These are phyloP conservation scores for Lycaena phlaeas DNA, from an alignment of 2,888 invertebrate genomes.

Conservation along the genomic window DNA sequence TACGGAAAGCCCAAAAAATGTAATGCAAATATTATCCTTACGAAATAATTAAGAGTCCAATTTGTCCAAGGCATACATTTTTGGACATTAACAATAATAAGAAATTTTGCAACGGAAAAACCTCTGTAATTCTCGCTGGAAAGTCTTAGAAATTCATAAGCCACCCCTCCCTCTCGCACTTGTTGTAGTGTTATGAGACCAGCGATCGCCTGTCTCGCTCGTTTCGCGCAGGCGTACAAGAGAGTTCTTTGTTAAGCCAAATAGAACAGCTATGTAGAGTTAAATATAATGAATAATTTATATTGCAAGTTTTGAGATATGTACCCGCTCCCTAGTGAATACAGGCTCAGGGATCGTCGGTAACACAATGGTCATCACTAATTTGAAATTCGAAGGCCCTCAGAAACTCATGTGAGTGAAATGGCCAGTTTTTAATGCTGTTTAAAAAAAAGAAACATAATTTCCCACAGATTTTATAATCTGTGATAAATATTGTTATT, in stretches of 20 bases:
- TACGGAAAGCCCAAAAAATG: too few species aligned
- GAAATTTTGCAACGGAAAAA: slow-evolving; percentile 7
- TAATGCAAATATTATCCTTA: too few species aligned
- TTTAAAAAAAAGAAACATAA: too few species aligned
- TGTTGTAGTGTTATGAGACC: slow-evolving; percentile 20
- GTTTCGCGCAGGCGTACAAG: slow-evolving; percentile 29
- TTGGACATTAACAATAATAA: slow-evolving; percentile 11
- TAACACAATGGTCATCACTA: too few species aligned
- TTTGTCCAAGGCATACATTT: neutral
- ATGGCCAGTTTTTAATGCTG: too few species aligned
- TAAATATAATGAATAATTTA: slow-evolving; percentile 11
- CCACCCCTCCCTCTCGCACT: slow-evolving; percentile 23
- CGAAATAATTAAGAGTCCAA: slow-evolving; percentile 1
- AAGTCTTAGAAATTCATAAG: slow-evolving; percentile 33
- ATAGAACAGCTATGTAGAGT: slow-evolving; percentile 6
- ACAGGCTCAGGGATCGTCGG: too few species aligned
- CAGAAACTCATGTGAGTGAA: too few species aligned
- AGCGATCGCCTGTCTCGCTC: slow-evolving; percentile 27
- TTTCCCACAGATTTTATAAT: too few species aligned
- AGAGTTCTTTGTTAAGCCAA: slow-evolving; percentile 8
- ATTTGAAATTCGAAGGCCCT: too few species aligned
- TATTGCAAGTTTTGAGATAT: slow-evolving; percentile 9
- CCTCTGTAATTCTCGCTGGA: slow-evolving; percentile 4
- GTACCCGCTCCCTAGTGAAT: slow-evolving; percentile 4
- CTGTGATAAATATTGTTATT: too few species aligned